These are phyloP conservation scores for Chiloscyllium plagiosum DNA, from an alignment of 2,113 vertebrate genomes.

Conservation along the genomic window DNA sequence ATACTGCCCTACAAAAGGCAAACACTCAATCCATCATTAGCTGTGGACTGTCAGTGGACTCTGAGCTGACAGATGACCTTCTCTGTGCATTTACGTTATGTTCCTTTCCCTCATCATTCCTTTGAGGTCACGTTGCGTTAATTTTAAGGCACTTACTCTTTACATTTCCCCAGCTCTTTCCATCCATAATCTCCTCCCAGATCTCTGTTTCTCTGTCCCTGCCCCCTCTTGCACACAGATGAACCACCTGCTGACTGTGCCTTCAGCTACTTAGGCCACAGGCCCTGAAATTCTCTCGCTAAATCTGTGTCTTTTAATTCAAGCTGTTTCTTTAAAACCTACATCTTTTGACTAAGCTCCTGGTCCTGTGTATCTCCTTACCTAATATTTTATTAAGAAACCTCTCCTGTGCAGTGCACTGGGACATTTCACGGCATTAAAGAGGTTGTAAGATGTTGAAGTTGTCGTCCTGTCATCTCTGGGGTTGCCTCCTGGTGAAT, in stretches of 20 bases:
- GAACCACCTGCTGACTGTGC: not conserved
- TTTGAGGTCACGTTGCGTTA: not conserved
- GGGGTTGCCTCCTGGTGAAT: not conserved
- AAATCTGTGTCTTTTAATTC: not conserved
- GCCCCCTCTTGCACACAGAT: not conserved
- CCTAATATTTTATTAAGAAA: not conserved
- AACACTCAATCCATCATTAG: not conserved
- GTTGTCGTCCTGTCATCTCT: not conserved
- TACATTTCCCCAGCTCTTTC: not conserved
- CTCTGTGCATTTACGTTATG: not conserved
- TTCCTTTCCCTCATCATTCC: not conserved
- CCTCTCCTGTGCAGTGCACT: not conserved
- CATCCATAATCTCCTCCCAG: not conserved
- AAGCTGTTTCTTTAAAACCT: not conserved
- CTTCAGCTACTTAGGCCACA: not conserved
- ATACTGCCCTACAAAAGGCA: not conserved
- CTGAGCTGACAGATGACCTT: not conserved
- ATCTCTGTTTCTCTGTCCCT: not conserved
- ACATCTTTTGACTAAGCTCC: not conserved
- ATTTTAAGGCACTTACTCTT: not conserved
- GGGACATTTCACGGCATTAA: not conserved
- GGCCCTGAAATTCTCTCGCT: not conserved
- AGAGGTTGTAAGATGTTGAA: not conserved
- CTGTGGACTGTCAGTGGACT: not conserved
- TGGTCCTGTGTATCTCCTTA: not conserved